Base-by-base conservation (phyloP, 2,113 vertebrate genomes). In the Coturnix japonica region DNA sequence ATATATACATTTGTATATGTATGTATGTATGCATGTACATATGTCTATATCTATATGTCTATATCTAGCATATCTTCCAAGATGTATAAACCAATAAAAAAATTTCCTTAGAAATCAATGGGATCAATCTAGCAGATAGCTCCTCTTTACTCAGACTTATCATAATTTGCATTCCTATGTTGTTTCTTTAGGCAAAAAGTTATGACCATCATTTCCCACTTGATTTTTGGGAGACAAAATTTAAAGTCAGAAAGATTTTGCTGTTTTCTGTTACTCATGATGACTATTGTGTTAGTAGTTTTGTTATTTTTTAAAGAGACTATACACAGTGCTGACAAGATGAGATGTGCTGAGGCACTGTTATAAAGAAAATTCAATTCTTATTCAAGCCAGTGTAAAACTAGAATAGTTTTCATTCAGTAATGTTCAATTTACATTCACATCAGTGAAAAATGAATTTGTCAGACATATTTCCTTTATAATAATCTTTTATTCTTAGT, bases 241-340 rank as follows among this genome's bases (percentile, higher is more conserved):
- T 70, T 82, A 95, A 91, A 94, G 88, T 87, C 77, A 89, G 89
- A 95, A 90, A 93, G 77, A 93, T 91, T 94, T 97, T 97, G 12
- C 60, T 88, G 30, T 75, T 90, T 96, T 95, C n/a, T 54, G 10
- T 23, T 53, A 79, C 83, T 94, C 81, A n/a, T 41, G 14, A 57
- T 96, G 89, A 87, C 79, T 93, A 74, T 70, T 84, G 23, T 59
- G 57, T 93, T 88, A 89, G 23, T 44, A 81, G 16, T 25, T 81
- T 59, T 51, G 6, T 70, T 95, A 8, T 37, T 90, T 91, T 53
- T 77, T 87, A 19, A 84, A 53, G n/a, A 39, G 19, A 13, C 9
- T 59, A 30, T 47, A 54, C 20, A 33, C 13, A n/a, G 7, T 43
- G 11, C 4, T 73, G 20, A 44, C 66, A 64, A 0, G 0, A 63